Base-by-base conservation (phyloP, 2,797 vertebrate genomes). In the Enteromius argenteus region DNA sequence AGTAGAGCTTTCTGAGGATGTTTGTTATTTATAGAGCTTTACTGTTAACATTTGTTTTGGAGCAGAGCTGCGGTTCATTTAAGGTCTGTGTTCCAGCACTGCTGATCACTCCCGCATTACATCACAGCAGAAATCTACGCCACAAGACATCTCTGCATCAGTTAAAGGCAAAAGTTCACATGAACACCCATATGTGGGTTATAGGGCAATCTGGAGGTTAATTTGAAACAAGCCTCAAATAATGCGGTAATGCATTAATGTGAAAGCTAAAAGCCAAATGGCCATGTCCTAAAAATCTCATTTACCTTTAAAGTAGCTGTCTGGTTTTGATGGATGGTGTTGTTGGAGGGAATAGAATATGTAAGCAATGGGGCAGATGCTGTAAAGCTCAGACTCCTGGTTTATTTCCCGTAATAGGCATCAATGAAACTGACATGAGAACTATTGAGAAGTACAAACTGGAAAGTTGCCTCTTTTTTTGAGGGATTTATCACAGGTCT, bases 281-380 rank as follows among this genome's bases (percentile, higher is more conserved):
- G 62, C 37, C 42, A 62, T 80, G 53, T 82, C 19, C 81, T n/a
- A 37, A 78, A 85, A 86, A 84, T 84, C 64, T 1, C 11, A 84
- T 89, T 91, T 85, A 58, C 62, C 85, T 83, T 74, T 64, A 80
- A 85, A 77, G 72, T n/a, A 62, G 30, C 81, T 86, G 81, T 87
- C 87, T 87, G 74, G 37, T 32, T 87, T 42, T 90, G 88, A 90
- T 88, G 75, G 85, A 90, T 90, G 87, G 73, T 27, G 13, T 71
- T 87, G 67, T 19, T 67, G 73, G 72, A 81, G 73, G 69, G 56
- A 11, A 88, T 30, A 62, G 60, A 87, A 86, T 27, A 75, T 30
- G 42, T 56, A 58, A 49, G 84, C 30, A 75, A 84, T 81, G 72
- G 75, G 53, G n/a, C 30, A 19, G 71, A 19, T 51, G 44, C n/a